Conservation (phyloP, 2,113 vertebrate species). For the Mormoops blainvillei region DNA sequence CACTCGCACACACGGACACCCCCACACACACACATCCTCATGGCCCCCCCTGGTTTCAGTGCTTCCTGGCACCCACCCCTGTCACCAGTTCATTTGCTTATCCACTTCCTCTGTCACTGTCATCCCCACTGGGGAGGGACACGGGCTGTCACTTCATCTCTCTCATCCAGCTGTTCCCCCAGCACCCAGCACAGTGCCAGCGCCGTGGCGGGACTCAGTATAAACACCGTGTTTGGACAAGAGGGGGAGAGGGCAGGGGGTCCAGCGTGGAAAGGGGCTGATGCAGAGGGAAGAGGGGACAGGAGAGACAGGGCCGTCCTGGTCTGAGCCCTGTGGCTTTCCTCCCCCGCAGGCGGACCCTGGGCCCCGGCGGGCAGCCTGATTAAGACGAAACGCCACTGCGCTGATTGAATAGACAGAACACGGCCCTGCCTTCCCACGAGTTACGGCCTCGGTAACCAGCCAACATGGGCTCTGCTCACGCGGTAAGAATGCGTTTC, state of each 20-base stretch:
- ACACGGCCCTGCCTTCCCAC: not conserved
- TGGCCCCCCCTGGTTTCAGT: too few relatives aligned
- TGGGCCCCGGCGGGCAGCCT: rapidly evolving
- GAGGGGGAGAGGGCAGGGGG: not conserved
- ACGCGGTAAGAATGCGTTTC: slow-evolving; percentile 28
- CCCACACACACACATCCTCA: not conserved
- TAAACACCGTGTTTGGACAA: not conserved
- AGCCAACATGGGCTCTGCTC: not conserved
- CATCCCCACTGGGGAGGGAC: not conserved
- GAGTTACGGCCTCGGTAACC: rapidly evolving
- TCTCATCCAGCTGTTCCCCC: not conserved
- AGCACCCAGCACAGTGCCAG: not conserved
- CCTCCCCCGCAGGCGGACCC: rapidly evolving
- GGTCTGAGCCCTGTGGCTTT: rapidly evolving
- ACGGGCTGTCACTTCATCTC: not conserved
- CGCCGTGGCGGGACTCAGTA: rapidly evolving
- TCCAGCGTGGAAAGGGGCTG: too few relatives aligned
- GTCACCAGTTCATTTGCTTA: rapidly evolving
- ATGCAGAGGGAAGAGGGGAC: not conserved
- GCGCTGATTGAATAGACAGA: not conserved
- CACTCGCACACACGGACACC: not conserved
- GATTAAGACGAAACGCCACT: rapidly evolving
- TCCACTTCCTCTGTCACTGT: too few relatives aligned
- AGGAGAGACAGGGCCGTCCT: rapidly evolving
- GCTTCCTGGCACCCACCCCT: not conserved